Base-by-base conservation (phyloP, 2,888 invertebrate genomes). In the Mechanitis messenoides region DNA sequence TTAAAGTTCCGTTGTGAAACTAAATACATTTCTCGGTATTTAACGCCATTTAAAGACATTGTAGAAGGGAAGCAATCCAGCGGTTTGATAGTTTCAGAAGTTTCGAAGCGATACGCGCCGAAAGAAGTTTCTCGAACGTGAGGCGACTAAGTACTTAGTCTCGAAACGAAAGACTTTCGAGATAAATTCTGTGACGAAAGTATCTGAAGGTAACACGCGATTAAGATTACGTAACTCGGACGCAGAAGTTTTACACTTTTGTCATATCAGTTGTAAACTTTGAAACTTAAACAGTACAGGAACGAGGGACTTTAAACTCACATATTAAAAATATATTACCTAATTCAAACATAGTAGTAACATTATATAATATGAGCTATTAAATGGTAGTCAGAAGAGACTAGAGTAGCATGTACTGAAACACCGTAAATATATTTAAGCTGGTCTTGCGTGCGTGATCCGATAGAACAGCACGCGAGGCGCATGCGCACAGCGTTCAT, bases 91-190 rank as follows among this genome's bases (percentile, higher is more conserved):
- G 77, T 83, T 78, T 68, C 68, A 71, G 70, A 81, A 85, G 77
- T 84, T 81, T 79, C 71, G 69, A 78, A 75, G 83, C 79, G 81
- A 83, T 78, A 78, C 79, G 73, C 74, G 77, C 72, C 72, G 74
- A 83, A 84, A 84, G 84, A 85, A 85, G 80, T 85, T 84, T 73
- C 69, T 56, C 64, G 76, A 74, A 80, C 86, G 87, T 85, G 86
- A 82, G 75, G 66, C 61, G 84, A 83, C 77, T 85, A 56, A 58
- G 62, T 55, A 61, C 63, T 59, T 57, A 45, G 7, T 55, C 45
- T 59, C 46, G 56, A 53, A 67, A 65, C 67, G 63, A 60, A 62
- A 56, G 60, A 59, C 61, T 64, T 58, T 60, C 62, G 53, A 68
- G 61, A 68, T 68, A 66, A 68, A 68, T 68, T 67, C 60, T 60